Conservation (phyloP, 2,888 invertebrate genomes). For the Neoascia interrupta region DNA sequence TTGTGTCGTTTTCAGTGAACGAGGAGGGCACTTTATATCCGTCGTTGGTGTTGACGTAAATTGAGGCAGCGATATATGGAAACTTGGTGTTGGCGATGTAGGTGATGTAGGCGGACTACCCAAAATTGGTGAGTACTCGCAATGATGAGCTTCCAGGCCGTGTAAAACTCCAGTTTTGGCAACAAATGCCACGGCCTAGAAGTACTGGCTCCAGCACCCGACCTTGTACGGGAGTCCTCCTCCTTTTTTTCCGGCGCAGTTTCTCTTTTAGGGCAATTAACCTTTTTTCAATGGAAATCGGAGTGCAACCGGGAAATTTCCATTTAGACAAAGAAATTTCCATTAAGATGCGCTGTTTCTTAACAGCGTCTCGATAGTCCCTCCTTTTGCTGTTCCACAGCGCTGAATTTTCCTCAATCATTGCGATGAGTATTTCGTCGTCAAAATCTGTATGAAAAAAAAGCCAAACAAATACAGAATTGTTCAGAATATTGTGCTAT, state of each 20-base stretch:
- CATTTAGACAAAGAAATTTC: too few species aligned
- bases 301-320: too few species aligned
- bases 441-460: background rate
- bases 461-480: background rate
- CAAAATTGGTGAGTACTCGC: too few species aligned
- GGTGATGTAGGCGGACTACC: too few species aligned
- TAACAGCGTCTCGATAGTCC: background rate
- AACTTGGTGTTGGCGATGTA: too few species aligned
- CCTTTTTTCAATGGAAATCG: background rate
- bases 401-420: background rate
- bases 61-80: too few species aligned
- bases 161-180: too few species aligned
- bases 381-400: background rate
- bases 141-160: too few species aligned
- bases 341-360: background rate
- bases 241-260: background rate
- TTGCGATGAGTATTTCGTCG: background rate
- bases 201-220: background rate
- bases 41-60: background rate
- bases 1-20: background rate
- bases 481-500: background rate
- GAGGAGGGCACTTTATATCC: background rate
- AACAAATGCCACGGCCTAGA: too few species aligned
- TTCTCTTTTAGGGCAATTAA: background rate
- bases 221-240: background rate